A percentile compares a stretch with the other conserved stretches of the same genome.
These are phyloP conservation scores for Diadumene lineata DNA, from an alignment of 92 coral and sea anemone species.

Conservation along the genomic window DNA sequence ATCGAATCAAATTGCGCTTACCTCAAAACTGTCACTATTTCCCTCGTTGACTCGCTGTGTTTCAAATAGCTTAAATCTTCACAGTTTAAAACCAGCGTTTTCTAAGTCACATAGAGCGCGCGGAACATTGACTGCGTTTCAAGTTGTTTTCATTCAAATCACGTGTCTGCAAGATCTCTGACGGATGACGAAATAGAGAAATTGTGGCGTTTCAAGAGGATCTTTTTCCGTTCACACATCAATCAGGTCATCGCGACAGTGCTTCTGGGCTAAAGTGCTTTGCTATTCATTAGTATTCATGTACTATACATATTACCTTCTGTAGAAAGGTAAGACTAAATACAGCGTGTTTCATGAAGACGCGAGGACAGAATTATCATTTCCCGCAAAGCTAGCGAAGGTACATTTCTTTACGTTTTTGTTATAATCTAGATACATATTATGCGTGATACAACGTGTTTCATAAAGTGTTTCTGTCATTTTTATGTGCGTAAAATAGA, in stretches of 20 bases:
- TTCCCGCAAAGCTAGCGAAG: too few relatives aligned
- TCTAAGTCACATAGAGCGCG: background rate
- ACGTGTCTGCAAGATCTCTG: background rate
- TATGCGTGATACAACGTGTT: too few relatives aligned
- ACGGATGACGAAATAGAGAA: background rate
- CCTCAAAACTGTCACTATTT: background rate
- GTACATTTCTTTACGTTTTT: too few relatives aligned
- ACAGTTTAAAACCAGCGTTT: background rate
- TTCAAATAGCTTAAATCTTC: background rate
- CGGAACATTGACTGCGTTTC: background rate
- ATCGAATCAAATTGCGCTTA: background rate
- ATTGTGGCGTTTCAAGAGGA: background rate
- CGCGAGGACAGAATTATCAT: too few relatives aligned
- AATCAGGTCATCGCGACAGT: background rate
- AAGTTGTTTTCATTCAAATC: background rate
- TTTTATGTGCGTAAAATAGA: too few relatives aligned
- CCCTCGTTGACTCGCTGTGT: background rate
- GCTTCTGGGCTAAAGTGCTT: background rate
- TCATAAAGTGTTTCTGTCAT: too few relatives aligned
- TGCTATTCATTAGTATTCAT: background rate
- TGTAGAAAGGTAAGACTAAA: background rate
- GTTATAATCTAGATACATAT: too few relatives aligned
- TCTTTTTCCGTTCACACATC: slow-evolving; percentile 1
- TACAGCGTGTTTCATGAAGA: background rate
- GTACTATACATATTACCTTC: background rate